Evolutionary conservation across 2,113 vertebrate species (phyloP).

Genomic region (Centropus bengalensis): DNA sequence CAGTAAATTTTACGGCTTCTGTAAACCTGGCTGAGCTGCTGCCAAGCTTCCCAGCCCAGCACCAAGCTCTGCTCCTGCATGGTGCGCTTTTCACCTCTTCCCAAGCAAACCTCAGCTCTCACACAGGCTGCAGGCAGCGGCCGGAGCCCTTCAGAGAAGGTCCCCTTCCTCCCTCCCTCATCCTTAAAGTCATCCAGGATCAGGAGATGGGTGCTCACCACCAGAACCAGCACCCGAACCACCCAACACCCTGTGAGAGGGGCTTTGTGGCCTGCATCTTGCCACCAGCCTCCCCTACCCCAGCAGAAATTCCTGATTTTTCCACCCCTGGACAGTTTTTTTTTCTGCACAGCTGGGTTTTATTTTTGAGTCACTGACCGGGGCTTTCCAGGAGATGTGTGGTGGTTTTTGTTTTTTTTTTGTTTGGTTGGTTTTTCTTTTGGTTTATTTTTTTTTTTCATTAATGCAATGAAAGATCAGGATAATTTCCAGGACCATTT

Average conservation of each 20-base stretch:
- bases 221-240: neutral
- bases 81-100: neutral
- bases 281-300: neutral
- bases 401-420: neutral
- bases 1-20: neutral
- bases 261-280: neutral
- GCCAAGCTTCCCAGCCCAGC: neutral
- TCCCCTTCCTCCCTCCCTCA: neutral
- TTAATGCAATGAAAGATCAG: neutral
- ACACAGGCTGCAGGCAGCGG: accelerated
- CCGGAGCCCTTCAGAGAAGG: neutral
- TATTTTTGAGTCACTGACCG: neutral
- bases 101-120: neutral
- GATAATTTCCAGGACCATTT: neutral
- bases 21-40: neutral
- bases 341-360: neutral
- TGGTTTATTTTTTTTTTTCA: too few species aligned
- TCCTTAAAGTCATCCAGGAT: neutral
- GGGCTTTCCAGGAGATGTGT: neutral
- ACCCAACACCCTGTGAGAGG: accelerated
- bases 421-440: neutral
- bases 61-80: neutral
- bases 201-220: neutral
- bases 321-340: neutral
- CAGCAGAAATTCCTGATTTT: neutral